These are phyloP conservation scores for Clistopyga incitator DNA, from an alignment of 2,888 invertebrate genomes.

Conservation along the genomic window DNA sequence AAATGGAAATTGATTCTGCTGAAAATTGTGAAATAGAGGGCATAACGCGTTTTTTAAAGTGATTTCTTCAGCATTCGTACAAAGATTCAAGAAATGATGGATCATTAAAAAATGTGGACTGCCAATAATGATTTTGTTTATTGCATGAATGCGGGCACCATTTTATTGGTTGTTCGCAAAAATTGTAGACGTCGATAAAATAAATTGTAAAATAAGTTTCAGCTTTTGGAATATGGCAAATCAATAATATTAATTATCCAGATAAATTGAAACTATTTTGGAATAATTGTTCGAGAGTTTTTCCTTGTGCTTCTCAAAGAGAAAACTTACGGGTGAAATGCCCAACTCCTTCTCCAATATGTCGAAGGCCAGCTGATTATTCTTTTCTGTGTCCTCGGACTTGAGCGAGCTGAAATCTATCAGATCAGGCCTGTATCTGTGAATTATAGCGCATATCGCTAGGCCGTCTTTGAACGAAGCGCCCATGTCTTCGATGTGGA, in stretches of 20 bases:
- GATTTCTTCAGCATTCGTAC: too few relatives aligned
- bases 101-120: too few relatives aligned
- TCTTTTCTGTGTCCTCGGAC: conserved; percentile 88
- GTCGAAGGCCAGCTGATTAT: conserved; percentile 94
- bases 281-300: neutral
- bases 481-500: conserved; percentile 88
- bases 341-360: conserved; percentile 94
- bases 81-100: too few relatives aligned
- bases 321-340: conserved; percentile 86
- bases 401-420: conserved; percentile 90
- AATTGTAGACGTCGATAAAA: too few relatives aligned
- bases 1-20: neutral
- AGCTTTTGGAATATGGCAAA: too few relatives aligned
- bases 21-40: too few relatives aligned
- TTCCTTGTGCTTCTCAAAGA: neutral
- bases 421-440: conserved; percentile 95
- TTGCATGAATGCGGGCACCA: too few relatives aligned
- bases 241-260: too few relatives aligned
- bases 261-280: neutral
- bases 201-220: too few relatives aligned
- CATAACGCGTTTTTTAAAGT: too few relatives aligned
- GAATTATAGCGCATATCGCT: conserved; percentile 90
- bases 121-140: too few relatives aligned
- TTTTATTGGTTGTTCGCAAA: too few relatives aligned
- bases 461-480: conserved; percentile 89